Conservation (phyloP, 2,888 invertebrate genomes). For the Siphlonurus alternatus region DNA sequence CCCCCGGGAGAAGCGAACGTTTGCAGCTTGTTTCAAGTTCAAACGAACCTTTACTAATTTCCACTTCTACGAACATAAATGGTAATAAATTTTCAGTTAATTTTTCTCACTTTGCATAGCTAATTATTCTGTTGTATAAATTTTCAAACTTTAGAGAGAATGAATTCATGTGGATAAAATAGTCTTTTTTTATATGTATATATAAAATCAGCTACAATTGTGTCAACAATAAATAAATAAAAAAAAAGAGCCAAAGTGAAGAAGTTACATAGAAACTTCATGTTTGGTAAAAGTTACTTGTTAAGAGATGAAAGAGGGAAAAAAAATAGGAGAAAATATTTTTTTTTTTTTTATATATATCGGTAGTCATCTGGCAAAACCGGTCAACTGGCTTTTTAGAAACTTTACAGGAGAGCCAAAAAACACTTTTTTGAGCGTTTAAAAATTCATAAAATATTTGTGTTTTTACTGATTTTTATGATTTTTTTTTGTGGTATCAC, state of each 20-base stretch:
- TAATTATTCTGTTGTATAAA: neutral
- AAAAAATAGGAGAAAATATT: neutral
- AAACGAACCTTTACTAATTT: neutral
- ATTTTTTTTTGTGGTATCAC: no score
- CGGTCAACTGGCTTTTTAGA: no score
- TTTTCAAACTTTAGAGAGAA: no score
- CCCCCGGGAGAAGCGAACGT: neutral
- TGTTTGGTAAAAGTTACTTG: neutral
- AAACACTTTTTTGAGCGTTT: no score
- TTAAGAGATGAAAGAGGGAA: neutral
- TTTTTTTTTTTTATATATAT: neutral
- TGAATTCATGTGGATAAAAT: no score
- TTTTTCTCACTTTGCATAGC: neutral
- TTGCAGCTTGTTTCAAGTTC: neutral
- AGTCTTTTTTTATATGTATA: neutral
- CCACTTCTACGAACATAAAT: no score
- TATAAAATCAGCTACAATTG: neutral
- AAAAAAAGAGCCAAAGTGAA: neutral
- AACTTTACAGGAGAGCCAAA: no score
- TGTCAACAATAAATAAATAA: neutral
- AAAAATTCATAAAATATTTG: no score
- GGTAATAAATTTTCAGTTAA: no score
- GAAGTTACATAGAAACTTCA: no score
- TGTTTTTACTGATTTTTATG: no score
- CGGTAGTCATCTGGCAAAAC: no score